Evolutionary conservation across 1,140 invertebrate genomes (phyloP), one percentile per base, ranked within the genome.

Genomic region (Eumaeus atala): DNA sequence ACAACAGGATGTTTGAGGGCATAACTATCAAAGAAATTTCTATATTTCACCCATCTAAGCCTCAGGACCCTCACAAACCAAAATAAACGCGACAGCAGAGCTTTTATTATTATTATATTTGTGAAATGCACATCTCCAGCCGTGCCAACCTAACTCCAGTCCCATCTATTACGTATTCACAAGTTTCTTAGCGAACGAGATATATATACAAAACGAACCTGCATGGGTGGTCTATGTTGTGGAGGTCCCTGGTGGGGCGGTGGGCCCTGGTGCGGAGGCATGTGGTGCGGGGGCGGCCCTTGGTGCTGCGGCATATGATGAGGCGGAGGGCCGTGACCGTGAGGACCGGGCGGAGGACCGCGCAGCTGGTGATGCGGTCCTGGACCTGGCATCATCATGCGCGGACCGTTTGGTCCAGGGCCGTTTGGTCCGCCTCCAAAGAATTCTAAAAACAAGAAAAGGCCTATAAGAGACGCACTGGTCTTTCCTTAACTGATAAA

Each of bases 141-240:
- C n/a, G n/a, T n/a, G n/a, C n/a, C n/a, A n/a, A n/a, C n/a, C n/a
- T n/a, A n/a, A n/a, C n/a, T n/a, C n/a, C n/a, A n/a, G n/a, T n/a
- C n/a, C n/a, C n/a, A n/a, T n/a, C n/a, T n/a, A n/a, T n/a, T n/a
- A n/a, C n/a, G n/a, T 28, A 28, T 28, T 28, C 2, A 28, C 21
- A 6, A 28, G 21, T 3, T 6, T 28, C 2, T 6, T 28, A 28
- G 21, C 6, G 21, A 28, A 28, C 21, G 21, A 28, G 21, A 28
- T 6, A 28, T 6, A 28, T 33, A 60, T 33, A 12, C 9, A 9
- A 35, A 47, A 33, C 33, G 49, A 16, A 54, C 58, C 58, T 62
- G 90, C 90, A 93, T 91, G 1, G 92, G 92, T 0, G 91, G 92
- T 8, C 92, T 92, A 59, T 92, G 91, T 68, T 91, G 84, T 48